Evolutionary conservation across 2,888 invertebrate genomes (phyloP), one percentile per base, ranked within the genome.

Genomic region (Drosophila demipolita): DNA sequence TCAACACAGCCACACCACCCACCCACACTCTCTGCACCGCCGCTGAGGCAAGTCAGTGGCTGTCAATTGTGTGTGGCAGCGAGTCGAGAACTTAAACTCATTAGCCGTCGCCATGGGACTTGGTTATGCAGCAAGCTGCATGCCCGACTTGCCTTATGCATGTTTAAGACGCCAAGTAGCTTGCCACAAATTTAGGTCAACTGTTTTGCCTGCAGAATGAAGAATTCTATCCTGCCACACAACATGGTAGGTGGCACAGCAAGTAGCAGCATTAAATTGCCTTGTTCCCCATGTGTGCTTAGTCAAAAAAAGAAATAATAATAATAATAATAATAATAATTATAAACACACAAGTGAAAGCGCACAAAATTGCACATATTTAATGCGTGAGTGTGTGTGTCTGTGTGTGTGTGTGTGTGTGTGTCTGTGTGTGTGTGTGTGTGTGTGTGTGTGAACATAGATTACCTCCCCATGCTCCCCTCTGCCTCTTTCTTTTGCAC

Each of bases 51-150:
- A 66, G 62, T 52, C 66, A 67, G 32, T 42, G 32, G 71, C 80
- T 87, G 84, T 87, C 84, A 87, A 84, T 84, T 82, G 77, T 80
- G 76, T 57, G 36, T 59, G 83, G 78, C 78, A 80, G 73, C 73
- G 70, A 80, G 82, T 75, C 73, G 75, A 83, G 82, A 86, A 86
- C 86, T 88, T 88, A 88, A 86, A 86, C 85, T 86, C 85, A 86
- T 86, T 86, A 86, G 88, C 86, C 77, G 73, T 75, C 75, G 75
- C 88, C 83, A 75, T 53, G 80, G 75, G 88, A 73, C 53, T 86
- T 75, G 75, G 77, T 73, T 75, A 87, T 84, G 83, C 86, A 77
- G 65, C 73, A 63, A 64, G 66, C 9, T 29, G 40, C 64, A 50
- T 59, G 48, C 49, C 29, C 60, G 40, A 45, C 32, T 58, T 36